These are phyloP conservation scores for Drosophila pandora DNA, from an alignment of 1,140 invertebrate genomes.

Conservation along the genomic window DNA sequence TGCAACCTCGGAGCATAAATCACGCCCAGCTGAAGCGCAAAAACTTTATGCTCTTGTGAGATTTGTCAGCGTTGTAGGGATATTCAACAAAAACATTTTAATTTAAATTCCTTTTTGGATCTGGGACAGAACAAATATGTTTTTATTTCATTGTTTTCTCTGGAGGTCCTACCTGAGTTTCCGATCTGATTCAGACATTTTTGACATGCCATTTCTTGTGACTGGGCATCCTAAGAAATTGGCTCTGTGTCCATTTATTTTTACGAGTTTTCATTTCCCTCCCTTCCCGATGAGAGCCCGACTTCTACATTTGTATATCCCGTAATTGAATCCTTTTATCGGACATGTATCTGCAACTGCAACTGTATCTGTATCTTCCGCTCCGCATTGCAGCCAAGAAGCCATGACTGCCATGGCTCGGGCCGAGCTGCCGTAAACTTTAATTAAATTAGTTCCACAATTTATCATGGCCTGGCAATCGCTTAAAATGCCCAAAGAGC, in stretches of 20 bases:
- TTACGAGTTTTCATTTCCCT: conserved; percentile 2
- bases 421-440: conserved; percentile 65
- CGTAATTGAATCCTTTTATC: conserved; percentile 52
- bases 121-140: not conserved
- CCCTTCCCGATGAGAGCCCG: not conserved
- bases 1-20: conserved; percentile 40
- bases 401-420: conserved; percentile 6
- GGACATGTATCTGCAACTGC: conserved; percentile 40
- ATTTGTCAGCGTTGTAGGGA: not conserved
- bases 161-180: not conserved
- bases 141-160: not conserved
- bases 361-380: conserved; percentile 7
- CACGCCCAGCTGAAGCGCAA: conserved; percentile 7
- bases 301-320: conserved; percentile 24
- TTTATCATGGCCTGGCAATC: conserved; percentile 78
- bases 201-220: not conserved
- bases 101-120: conserved; percentile 16
- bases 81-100: conserved; percentile 7
- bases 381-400: conserved; percentile 30
- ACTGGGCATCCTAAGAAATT: not conserved
- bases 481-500: conserved; percentile 67
- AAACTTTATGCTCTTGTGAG: conserved; percentile 13
- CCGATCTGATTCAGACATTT: not conserved
- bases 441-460: conserved; percentile 79
- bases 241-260: not conserved